These are phyloP conservation scores for Falco concolor DNA, from an alignment of 2,797 vertebrate species.

Conservation along the genomic window DNA sequence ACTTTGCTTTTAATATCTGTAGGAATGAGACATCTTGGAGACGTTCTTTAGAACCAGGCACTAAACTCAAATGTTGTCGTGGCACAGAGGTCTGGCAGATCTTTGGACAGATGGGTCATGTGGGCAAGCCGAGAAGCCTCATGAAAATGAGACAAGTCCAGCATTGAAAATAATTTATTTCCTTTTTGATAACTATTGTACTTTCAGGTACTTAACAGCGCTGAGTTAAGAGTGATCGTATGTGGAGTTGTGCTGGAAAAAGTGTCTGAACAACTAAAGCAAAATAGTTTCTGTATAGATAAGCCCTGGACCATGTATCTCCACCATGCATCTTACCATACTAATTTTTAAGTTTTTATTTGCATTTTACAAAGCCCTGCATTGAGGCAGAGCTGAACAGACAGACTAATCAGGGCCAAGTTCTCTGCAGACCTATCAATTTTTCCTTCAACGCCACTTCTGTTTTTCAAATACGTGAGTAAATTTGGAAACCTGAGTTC, in stretches of 20 bases:
- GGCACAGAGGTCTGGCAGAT: neutral
- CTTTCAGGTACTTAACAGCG: neutral
- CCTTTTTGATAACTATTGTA: neutral
- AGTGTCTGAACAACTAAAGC: neutral
- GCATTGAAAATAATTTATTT: neutral
- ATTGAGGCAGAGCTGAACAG: neutral
- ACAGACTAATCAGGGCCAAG: neutral
- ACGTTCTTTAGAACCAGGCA: neutral
- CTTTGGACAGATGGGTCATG: neutral
- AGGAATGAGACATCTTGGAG: neutral
- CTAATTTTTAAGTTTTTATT: neutral
- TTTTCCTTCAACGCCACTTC: neutral
- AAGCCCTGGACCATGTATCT: neutral
- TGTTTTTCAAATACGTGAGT: neutral
- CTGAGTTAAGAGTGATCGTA: neutral
- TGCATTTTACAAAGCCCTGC: neutral
- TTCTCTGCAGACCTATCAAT: neutral
- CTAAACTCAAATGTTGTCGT: neutral
- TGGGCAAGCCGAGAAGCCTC: neutral
- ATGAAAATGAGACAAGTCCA: neutral
- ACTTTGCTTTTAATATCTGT: neutral
- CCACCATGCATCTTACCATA: neutral
- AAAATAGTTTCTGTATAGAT: neutral
- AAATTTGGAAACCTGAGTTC: neutral
- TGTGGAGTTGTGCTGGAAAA: neutral